Evolutionary conservation across 2,797 vertebrate genomes (phyloP).

Genomic region (Danio tinwini): DNA sequence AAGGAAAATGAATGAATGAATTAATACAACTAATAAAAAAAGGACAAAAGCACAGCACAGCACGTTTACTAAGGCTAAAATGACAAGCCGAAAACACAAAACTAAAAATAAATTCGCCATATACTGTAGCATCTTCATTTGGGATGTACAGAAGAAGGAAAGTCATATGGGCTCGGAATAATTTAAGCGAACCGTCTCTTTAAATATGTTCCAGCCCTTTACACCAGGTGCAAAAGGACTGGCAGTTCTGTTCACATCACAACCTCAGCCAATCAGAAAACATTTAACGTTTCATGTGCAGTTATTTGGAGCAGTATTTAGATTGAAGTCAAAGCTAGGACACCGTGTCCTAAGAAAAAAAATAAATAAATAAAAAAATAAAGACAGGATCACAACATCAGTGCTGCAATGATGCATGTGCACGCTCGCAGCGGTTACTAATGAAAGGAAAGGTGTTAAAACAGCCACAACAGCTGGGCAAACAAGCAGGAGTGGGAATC

Average conservation of each 20-base stretch:
- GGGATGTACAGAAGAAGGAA: background rate
- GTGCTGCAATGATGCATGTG: background rate
- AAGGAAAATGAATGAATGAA: too few species aligned
- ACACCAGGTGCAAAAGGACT: background rate
- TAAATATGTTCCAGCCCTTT: background rate
- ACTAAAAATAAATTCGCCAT: too few species aligned
- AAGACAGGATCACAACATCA: background rate
- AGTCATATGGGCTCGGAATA: background rate
- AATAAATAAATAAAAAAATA: background rate
- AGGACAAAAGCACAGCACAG: too few species aligned
- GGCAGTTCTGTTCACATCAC: background rate
- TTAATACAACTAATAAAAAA: too few species aligned
- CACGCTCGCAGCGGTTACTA: background rate
- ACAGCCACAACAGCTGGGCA: conserved; percentile 41
- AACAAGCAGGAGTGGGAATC: conserved; percentile 50
- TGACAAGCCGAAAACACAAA: too few species aligned
- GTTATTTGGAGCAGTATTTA: background rate
- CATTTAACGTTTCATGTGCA: background rate
- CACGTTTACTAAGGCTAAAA: too few species aligned
- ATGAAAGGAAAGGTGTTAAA: conserved; percentile 44
- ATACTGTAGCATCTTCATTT: too few species aligned
- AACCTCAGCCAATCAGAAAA: background rate
- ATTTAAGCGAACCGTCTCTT: background rate
- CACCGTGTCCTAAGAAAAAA: background rate
- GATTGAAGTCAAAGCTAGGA: background rate